phyloP scores from a whole-genome alignment of 37 sponge, comb jelly and placozoan genomes.

The Agelas oroides region DNA sequence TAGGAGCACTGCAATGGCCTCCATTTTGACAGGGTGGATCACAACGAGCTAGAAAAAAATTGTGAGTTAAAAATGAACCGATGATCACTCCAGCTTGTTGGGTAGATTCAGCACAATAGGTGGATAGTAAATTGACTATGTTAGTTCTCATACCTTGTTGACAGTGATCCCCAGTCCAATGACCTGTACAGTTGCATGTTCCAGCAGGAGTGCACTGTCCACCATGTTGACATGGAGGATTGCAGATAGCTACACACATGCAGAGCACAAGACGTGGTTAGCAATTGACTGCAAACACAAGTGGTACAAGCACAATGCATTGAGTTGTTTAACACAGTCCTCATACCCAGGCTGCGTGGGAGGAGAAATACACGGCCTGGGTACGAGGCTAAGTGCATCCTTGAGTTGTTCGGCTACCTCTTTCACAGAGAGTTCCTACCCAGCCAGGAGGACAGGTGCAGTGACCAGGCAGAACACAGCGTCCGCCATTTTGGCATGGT shows the following conservation, averaged over 20 bases:
- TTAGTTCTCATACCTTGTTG: neutral
- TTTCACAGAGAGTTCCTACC: neutral
- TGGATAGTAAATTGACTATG: too few relatives aligned
- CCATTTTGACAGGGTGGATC: neutral
- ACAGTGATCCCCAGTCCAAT: neutral
- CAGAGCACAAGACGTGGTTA: too few relatives aligned
- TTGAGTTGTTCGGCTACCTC: neutral
- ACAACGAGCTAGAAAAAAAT: neutral
- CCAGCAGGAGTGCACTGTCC: neutral
- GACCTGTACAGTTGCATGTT: neutral
- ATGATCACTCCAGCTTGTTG: neutral
- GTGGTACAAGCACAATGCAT: too few relatives aligned
- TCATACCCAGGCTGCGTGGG: too few relatives aligned
- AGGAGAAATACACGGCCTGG: too few relatives aligned
- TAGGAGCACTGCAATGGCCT: neutral
- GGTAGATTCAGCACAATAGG: neutral
- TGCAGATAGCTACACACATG: too few relatives aligned
- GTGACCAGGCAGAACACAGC: neutral
- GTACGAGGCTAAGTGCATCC: too few relatives aligned
- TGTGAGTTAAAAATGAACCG: too few relatives aligned
- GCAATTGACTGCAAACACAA: too few relatives aligned
- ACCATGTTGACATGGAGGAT: neutral
- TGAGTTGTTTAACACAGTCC: too few relatives aligned
- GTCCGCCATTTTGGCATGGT: slow-evolving; percentile 8
- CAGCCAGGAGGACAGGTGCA: neutral